Base-by-base conservation (phyloP, 2,113 vertebrate genomes). In the Meriones unguiculatus region DNA sequence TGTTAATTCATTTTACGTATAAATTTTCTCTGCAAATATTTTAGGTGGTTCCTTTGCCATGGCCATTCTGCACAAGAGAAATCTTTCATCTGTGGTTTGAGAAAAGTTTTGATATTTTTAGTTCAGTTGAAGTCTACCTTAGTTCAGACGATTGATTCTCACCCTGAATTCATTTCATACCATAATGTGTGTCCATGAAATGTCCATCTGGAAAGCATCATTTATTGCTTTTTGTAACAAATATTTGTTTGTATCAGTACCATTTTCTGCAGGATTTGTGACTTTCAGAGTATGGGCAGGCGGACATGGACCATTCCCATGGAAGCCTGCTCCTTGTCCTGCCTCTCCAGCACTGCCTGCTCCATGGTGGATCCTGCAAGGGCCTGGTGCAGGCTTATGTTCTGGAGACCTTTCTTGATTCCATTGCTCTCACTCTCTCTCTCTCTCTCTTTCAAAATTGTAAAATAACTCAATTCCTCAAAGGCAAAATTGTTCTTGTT, bases 181-280 rank as follows among this genome's bases (percentile, higher is more conserved):
- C 73, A 95, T 94, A 93, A 97, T 95, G 87, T 91, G 96, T 96
- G 75, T 89, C 77, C 92, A 97, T 97, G 95, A 98, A 97, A 96
- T 95, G 64, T 96, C 64, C 96, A 82, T 98, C 97, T 97, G 96
- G 84, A 96, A 91, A 93, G 93, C 64, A 76, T 14, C 90, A 94
- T 97, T 97, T 93, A 84, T 98, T 96, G 97, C 95, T 98, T 98
- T 98, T 97, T 95, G 97, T 97, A 75, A 93, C 70, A 84, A 96
- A 90, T 95, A 95, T 93, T 52, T 92, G 94, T 98, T 98, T 97
- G 30, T 92, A 88, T 95, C 93, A 90, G 93, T 96, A 96, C 73
- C 92, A 69, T 92, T 98, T 88, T 62, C 98, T 95, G 93, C 96
- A 94, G 97, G 84, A 96, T 97, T 94, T 97, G 95, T 97, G 95